Conservation (phyloP, 1,140 invertebrate species). For the Lethrus apterus region DNA sequence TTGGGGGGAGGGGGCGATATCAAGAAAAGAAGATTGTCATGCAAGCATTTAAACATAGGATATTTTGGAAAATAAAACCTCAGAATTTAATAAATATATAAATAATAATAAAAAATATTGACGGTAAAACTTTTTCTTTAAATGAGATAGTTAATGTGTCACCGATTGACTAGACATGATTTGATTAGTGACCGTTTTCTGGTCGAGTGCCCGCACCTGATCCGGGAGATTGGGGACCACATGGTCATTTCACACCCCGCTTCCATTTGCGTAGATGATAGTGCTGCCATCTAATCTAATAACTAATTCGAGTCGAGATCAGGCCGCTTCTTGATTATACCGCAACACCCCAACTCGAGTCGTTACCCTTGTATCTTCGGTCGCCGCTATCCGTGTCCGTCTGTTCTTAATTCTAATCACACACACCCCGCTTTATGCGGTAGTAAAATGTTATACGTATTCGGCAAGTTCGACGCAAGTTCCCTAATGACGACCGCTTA, state of each 20-base stretch:
- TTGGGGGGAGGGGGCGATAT: not conserved
- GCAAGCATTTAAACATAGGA: not conserved
- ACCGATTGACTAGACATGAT: slow-evolving; percentile 15
- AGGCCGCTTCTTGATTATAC: slow-evolving; percentile 21
- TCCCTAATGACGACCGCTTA: slow-evolving; percentile 22
- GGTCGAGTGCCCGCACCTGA: slow-evolving; percentile 20
- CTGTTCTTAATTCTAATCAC: slow-evolving; percentile 24
- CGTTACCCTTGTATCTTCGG: slow-evolving; percentile 9
- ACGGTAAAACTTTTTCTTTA: too few species aligned
- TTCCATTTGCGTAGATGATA: slow-evolving; percentile 25
- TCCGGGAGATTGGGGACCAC: slow-evolving; percentile 15
- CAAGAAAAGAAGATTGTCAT: not conserved
- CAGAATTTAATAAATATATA: too few species aligned
- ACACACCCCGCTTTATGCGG: slow-evolving; percentile 21
- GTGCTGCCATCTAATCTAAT: slow-evolving; percentile 28
- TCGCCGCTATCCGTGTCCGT: slow-evolving; percentile 17
- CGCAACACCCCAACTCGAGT: slow-evolving; percentile 13
- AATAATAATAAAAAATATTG: too few species aligned
- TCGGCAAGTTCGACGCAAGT: slow-evolving; percentile 13
- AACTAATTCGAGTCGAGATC: slow-evolving; percentile 26
- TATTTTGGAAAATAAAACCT: not conserved
- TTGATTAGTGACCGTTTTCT: slow-evolving; percentile 22
- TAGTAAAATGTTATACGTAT: slow-evolving; percentile 18
- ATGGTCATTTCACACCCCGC: slow-evolving; percentile 26
- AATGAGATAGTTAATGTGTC: slow-evolving; percentile 7